phyloP scores from a whole-genome alignment of 2,113 vertebrate species.

The Campylorhamphus procurvoides region DNA sequence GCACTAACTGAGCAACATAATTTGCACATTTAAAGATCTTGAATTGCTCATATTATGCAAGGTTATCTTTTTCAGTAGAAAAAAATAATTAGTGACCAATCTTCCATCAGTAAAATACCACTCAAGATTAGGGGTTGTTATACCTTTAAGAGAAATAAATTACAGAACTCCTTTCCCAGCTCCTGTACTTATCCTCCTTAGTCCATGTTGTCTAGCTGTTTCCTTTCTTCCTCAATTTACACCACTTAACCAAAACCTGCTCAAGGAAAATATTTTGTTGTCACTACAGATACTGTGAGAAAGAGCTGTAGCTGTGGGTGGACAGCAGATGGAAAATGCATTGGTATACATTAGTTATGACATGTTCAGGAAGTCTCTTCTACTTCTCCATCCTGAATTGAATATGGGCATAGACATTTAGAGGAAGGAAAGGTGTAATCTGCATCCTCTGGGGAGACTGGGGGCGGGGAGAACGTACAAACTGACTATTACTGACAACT shows the following conservation, averaged over 20 bases:
- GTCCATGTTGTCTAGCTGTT: background rate
- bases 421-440: constrained; percentile 35
- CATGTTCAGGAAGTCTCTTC: constrained; percentile 20
- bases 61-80: background rate
- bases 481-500: background rate
- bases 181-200: background rate
- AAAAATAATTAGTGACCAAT: background rate
- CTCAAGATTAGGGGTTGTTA: background rate
- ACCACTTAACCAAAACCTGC: background rate
- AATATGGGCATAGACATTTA: background rate
- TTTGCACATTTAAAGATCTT: background rate
- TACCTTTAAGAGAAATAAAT: background rate
- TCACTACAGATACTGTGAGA: background rate
- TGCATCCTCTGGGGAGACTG: background rate
- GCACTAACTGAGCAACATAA: background rate
- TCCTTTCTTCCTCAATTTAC: background rate
- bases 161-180: background rate
- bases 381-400: background rate
- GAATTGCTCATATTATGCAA: background rate
- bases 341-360: constrained; percentile 9
- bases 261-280: constrained; percentile 26
- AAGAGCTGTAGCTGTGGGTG: background rate
- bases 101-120: background rate
- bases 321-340: constrained; percentile 33
- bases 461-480: background rate